Conservation (phyloP, 2,888 invertebrate species). For the Macrosoma leucophasiata region DNA sequence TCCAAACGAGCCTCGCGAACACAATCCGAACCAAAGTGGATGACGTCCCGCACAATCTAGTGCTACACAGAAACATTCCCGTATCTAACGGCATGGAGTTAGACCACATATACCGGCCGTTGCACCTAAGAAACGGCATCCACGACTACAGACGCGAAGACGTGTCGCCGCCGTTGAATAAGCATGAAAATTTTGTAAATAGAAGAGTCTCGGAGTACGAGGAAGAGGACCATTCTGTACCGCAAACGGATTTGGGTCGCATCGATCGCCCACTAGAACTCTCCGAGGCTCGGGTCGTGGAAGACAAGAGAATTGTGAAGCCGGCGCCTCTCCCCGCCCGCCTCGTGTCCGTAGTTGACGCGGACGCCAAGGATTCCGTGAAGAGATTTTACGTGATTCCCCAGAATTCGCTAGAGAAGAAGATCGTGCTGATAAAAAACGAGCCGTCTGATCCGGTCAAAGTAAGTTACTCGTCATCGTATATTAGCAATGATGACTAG, state of each 20-base stretch:
- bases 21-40: conserved; percentile 43
- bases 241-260: conserved; percentile 45
- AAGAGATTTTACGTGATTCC: conserved; percentile 64
- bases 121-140: conserved; percentile 53
- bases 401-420: conserved; percentile 73
- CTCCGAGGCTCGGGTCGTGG: conserved; percentile 50
- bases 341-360: conserved; percentile 51
- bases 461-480: conserved; percentile 42
- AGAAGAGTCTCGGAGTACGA: conserved; percentile 61
- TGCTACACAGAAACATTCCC: conserved; percentile 47
- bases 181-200: conserved; percentile 55
- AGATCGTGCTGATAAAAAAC: conserved; percentile 79
- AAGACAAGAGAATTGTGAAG: conserved; percentile 58
- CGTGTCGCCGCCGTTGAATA: conserved; percentile 47
- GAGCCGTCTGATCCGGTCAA: conserved; percentile 69
- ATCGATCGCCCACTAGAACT: conserved; percentile 49
- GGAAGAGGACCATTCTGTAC: conserved; percentile 51
- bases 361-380: conserved; percentile 50
- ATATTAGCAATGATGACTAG: too few species aligned
- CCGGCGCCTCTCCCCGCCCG: conserved; percentile 62
- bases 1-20: conserved; percentile 49
- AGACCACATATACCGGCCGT: conserved; percentile 43
- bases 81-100: conserved; percentile 59
- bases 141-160: conserved; percentile 56
- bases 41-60: conserved; percentile 57